phyloP scores from a whole-genome alignment of 2,113 vertebrate species.

The Pogona vitticeps region DNA sequence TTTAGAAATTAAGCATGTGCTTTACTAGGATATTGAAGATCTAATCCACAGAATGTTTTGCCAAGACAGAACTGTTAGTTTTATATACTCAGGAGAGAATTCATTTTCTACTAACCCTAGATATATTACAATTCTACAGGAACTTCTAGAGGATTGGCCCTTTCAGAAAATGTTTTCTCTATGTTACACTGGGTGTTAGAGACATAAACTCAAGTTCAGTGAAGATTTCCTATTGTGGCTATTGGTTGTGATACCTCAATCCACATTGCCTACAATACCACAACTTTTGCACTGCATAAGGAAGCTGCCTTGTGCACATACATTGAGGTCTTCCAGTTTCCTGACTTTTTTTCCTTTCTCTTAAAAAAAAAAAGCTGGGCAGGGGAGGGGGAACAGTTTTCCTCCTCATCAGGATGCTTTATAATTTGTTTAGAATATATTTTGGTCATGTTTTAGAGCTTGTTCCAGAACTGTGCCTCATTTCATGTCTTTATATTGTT shows the following conservation, averaged over 20 bases:
- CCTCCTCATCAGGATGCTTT: too few relatives aligned
- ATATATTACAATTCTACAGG: background rate
- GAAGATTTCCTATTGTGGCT: background rate
- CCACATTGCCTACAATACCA: too few relatives aligned
- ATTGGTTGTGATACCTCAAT: background rate
- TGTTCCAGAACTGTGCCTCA: too few relatives aligned
- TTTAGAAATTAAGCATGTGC: conserved; percentile 32
- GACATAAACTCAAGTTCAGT: background rate
- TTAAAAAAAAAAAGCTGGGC: too few relatives aligned
- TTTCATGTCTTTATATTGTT: too few relatives aligned
- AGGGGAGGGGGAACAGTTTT: too few relatives aligned
- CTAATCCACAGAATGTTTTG: background rate
- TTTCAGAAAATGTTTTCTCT: background rate
- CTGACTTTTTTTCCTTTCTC: too few relatives aligned
- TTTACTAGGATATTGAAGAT: conserved; percentile 22
- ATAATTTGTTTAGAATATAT: too few relatives aligned
- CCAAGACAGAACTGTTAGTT: conserved; percentile 4
- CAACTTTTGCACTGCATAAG: too few relatives aligned
- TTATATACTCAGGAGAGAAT: background rate
- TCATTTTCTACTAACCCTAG: background rate
- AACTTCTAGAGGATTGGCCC: background rate
- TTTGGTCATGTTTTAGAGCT: too few relatives aligned
- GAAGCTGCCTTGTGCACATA: too few relatives aligned
- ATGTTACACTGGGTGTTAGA: background rate
- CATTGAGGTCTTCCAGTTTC: too few relatives aligned